Evolutionary conservation across 1,140 invertebrate species (phyloP), one percentile per base, ranked within the genome.

Genomic region (Drosophila athabasca): DNA sequence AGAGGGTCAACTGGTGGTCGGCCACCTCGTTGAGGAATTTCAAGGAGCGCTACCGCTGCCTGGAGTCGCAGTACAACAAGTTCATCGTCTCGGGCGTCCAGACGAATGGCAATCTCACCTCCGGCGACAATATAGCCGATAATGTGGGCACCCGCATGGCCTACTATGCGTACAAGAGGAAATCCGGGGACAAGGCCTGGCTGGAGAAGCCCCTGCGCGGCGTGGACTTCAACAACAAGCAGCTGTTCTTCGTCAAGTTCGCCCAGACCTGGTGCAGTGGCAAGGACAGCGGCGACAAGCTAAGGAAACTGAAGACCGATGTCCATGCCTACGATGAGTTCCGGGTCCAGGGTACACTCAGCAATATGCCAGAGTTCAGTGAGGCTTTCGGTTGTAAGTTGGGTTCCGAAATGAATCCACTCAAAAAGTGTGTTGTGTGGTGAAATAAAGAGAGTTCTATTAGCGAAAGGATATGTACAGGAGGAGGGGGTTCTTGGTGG

Each of bases 91-190:
- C 79, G 55, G 89, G 85, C 3, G 24, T 89, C 6, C 78, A 96
- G 93, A 92, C 97, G 1, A 95, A 97, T 88, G 97, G 97, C 4
- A 94, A 94, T 50, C 92, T 94, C 39, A 97, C 96, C 1, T 93
- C 97, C 48, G 96, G 94, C 4, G 97, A 98, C 91, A 98, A 98
- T 91, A 96, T 98, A 55, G 97, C 97, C 0, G 97, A 98, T 89
- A 98, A 98, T 90, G 97, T 96, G 2, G 95, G 97, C 7, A 79
- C 98, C 0, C 94, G 95, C 69, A 95, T 97, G 90, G 96, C 97
- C 0, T 94, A 95, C 59, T 91, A 93, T 26, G 97, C 93, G 0
- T 94, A 93, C 57, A 83, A 92, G 19, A 79, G 92, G 46, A 92
- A 91, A 85, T 71, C 92, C 0, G 71, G 91, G 1, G 74, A 91